Evolutionary conservation across 92 coral and sea anemone species (phyloP), one percentile per base, ranked within the genome.

Genomic region (Galaxea fascicularis): DNA sequence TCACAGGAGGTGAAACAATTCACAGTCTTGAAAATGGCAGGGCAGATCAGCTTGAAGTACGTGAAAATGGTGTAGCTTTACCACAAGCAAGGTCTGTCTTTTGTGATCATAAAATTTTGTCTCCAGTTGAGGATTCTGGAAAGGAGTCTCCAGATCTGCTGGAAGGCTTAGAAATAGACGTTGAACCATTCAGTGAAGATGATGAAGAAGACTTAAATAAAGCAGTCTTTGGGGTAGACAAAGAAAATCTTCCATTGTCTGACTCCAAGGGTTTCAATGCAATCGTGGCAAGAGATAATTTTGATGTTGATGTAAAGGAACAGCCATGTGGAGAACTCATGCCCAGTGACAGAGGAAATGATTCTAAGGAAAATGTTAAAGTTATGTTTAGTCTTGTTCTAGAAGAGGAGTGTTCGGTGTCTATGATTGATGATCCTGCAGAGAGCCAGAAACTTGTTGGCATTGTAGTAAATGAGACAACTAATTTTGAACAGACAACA

Each of bases 361-460:
- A 20, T 63, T 21, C 31, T 3, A 30, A 49, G 21, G 47, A 79
- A 51, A 65, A 28, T 65, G 74, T 65, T 28, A 66, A 65, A 25
- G 46, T 79, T 30, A 0, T 65, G 64, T 79, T 27, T 39, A 67
- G 65, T 31, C 52, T 79, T 28, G 84, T 66, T 41, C 76, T 79
- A 1, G 84, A 79, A 30, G 84, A 79, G 30, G 84, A 65, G 22
- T 79, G 84, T 53, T 79, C 76, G 17, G 84, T 79, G 14, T 47
- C 84, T 7, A 49, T 51, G 67, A 52, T 79, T 9, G 73, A 79
- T 0, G 28, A 71, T 58, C 0, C 25, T 67, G 22, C 22, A 8
- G 59, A n/a, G 7, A 22, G 54, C 4, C 30, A 29, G 27, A 21
- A 79, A 65, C 52, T 14, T 30, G 47, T 22, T 29, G 66, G 52